These are phyloP conservation scores for Callipepla californica DNA, from an alignment of 2,113 vertebrate genomes.

Conservation along the genomic window DNA sequence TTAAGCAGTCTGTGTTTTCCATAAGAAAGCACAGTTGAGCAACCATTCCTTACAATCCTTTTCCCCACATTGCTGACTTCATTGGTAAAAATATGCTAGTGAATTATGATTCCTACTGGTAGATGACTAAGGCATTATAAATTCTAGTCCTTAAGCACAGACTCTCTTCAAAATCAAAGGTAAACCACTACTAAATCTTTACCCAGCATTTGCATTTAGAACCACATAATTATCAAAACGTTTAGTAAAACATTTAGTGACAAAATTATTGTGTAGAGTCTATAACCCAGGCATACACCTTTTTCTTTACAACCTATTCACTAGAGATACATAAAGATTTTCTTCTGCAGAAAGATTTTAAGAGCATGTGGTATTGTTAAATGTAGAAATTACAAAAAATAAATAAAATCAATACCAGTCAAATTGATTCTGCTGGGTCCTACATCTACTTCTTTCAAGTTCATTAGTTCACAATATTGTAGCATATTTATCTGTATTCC, in stretches of 20 bases:
- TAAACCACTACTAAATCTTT: conserved; percentile 2
- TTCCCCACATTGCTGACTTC: neutral
- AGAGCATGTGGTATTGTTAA: neutral
- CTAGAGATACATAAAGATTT: no score
- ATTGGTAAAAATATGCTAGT: neutral
- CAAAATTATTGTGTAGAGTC: conserved; percentile 39
- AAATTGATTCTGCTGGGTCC: neutral
- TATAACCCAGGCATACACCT: conserved; percentile 21
- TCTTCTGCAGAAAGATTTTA: neutral
- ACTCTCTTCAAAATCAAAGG: conserved; percentile 46
- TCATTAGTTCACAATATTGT: neutral
- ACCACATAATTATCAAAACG: conserved; percentile 22
- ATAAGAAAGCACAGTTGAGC: neutral
- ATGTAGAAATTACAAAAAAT: neutral
- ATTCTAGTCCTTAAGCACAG: conserved; percentile 40
- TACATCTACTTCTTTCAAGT: neutral
- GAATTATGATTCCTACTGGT: conserved; percentile 17
- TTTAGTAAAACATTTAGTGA: conserved; percentile 45
- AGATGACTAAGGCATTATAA: conserved; percentile 46
- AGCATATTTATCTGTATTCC: neutral
- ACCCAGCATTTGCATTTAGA: conserved; percentile 15
- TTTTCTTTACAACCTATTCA: no score
- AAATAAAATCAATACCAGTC: neutral
- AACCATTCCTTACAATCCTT: neutral
- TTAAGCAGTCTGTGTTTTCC: neutral